Conservation (phyloP, 2,888 invertebrate genomes). For the Teinopalpus imperialis region DNA sequence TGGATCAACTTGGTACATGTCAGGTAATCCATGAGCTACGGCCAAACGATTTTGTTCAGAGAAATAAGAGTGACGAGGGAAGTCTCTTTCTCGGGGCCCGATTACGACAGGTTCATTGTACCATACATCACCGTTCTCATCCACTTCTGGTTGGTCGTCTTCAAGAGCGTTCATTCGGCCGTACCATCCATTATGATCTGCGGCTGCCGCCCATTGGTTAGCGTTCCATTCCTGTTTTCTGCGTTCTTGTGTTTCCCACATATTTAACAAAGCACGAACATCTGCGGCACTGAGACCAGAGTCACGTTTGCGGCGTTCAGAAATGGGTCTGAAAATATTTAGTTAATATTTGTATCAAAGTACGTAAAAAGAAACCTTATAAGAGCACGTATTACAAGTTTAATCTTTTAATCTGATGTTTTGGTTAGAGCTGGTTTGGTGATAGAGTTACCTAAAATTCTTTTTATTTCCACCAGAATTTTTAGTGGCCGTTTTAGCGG, state of each 20-base stretch:
- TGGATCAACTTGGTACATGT: conserved; percentile 67
- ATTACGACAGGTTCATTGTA: conserved; percentile 82
- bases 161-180: conserved; percentile 63
- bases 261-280: conserved; percentile 80
- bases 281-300: conserved; percentile 84
- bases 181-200: conserved; percentile 53
- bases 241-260: conserved; percentile 83
- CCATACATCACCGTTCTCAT: conserved; percentile 82
- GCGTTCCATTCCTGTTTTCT: conserved; percentile 76
- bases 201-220: conserved; percentile 60
- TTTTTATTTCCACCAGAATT: conserved; percentile 73
- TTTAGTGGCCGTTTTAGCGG: conserved; percentile 71
- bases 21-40: conserved; percentile 63
- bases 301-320: conserved; percentile 82
- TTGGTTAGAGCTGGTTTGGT: no score
- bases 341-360: conserved; percentile 23
- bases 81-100: conserved; percentile 62
- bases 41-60: conserved; percentile 75
- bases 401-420: no score
- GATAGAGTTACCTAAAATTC: conserved; percentile 67
- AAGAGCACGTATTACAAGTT: no score
- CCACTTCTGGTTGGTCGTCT: conserved; percentile 74
- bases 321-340: conserved; percentile 57
- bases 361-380: no score
- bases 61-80: conserved; percentile 69